Conservation (phyloP, 2,113 vertebrate genomes). For the Dendrocopos noguchii region DNA sequence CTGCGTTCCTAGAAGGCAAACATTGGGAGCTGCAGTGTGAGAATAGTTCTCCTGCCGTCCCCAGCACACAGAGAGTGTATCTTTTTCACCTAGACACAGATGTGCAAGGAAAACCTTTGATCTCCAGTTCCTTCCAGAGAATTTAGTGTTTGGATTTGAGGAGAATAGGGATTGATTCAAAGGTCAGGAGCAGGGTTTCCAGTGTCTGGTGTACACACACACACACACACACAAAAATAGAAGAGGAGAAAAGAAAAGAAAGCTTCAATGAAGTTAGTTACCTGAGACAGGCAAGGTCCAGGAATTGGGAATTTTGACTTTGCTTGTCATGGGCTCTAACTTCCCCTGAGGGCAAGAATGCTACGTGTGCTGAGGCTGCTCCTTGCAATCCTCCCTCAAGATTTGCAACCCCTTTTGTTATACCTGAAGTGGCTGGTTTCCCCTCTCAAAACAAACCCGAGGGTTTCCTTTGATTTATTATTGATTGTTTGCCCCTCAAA, state of each 20-base stretch:
- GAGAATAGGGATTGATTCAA: not conserved
- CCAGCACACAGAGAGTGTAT: not conserved
- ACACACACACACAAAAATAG: not conserved
- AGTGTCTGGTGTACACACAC: not conserved
- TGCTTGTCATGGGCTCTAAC: slow-evolving; percentile 24
- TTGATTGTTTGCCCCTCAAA: not conserved
- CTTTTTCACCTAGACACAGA: slow-evolving; percentile 46
- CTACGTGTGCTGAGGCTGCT: not conserved
- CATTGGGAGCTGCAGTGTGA: not conserved
- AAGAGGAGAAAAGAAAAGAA: not conserved
- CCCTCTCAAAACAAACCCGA: not conserved
- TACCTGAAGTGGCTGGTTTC: not conserved
- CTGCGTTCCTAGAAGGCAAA: slow-evolving; percentile 59
- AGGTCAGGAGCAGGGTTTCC: not conserved
- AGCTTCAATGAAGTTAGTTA: not conserved
- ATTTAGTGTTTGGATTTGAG: not conserved
- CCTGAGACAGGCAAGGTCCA: not conserved
- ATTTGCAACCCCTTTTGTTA: slow-evolving; percentile 28
- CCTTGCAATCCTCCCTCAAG: not conserved
- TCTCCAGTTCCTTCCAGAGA: slow-evolving; percentile 5
- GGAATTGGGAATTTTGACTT: slow-evolving; percentile 27
- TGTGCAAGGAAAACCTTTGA: slow-evolving; percentile 47
- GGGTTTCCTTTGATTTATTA: not conserved
- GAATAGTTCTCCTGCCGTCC: not conserved
- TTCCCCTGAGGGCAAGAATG: slow-evolving; percentile 44